phyloP scores from a whole-genome alignment of 2,888 invertebrate genomes.

The Parasteatoda lunata region DNA sequence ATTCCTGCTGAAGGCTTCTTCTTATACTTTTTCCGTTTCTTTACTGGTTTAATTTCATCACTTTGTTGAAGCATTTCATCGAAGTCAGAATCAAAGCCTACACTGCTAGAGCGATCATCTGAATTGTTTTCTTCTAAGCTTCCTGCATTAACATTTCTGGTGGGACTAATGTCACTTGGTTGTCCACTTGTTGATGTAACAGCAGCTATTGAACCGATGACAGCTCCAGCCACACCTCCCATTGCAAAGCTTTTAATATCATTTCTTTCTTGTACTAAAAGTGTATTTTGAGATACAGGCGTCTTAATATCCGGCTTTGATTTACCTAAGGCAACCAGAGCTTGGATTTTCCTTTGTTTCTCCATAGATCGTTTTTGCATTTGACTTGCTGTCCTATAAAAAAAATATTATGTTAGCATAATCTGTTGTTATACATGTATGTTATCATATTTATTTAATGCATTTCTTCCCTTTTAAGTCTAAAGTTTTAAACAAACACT shows the following conservation, averaged over 20 bases:
- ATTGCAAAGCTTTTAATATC: conserved; percentile 34
- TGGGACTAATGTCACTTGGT: conserved; percentile 36
- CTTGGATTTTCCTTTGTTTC: conserved; percentile 95
- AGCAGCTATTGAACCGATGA: conserved; percentile 58
- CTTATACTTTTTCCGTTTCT: conserved; percentile 46
- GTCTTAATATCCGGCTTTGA: conserved; percentile 79
- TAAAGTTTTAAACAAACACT: too few species aligned
- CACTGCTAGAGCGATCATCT: conserved; percentile 88
- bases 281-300: conserved; percentile 82
- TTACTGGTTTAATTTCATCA: conserved; percentile 34
- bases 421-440: background rate
- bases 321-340: conserved; percentile 92
- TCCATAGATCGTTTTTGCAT: conserved; percentile 98
- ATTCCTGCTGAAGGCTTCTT: conserved; percentile 52
- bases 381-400: conserved; percentile 89
- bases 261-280: conserved; percentile 81
- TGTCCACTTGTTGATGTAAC: conserved; percentile 50
- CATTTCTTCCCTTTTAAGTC: too few species aligned
- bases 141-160: conserved; percentile 76
- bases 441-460: too few species aligned
- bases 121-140: conserved; percentile 71
- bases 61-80: conserved; percentile 76
- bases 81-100: conserved; percentile 95
- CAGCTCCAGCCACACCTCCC: conserved; percentile 73
- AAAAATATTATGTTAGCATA: background rate